Conservation (phyloP, 1,140 invertebrate species). For the Drosophila ercepeae region DNA sequence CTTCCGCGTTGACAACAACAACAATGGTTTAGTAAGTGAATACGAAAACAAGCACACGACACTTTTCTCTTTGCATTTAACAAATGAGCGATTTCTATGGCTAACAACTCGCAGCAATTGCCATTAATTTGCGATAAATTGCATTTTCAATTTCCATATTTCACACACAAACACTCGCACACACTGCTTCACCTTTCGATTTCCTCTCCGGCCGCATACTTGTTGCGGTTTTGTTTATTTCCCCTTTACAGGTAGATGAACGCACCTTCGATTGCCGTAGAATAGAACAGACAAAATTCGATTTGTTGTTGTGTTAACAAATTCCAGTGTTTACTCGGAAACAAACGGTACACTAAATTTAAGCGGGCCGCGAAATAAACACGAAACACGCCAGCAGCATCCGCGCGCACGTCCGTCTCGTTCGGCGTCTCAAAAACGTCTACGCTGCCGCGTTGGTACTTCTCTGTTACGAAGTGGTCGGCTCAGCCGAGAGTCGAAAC, state of each 20-base stretch:
- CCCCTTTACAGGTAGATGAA: conserved; percentile 6
- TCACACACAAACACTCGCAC: conserved; percentile 14
- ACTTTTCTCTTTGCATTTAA: conserved; percentile 58
- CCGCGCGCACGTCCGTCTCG: conserved; percentile 47
- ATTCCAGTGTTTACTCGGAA: neutral
- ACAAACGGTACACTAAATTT: neutral
- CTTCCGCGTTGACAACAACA: conserved; percentile 31
- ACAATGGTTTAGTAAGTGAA: neutral
- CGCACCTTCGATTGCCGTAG: conserved; percentile 24
- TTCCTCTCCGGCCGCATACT: conserved; percentile 49
- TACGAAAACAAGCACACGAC: neutral
- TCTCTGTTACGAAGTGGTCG: neutral
- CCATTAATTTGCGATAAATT: conserved; percentile 50
- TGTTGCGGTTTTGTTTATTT: conserved; percentile 49
- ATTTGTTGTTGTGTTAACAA: conserved; percentile 38
- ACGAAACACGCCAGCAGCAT: conserved; percentile 13
- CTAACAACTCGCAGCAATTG: conserved; percentile 33
- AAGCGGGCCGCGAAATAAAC: conserved; percentile 9
- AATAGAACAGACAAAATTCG: conserved; percentile 33
- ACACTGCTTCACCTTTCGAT: conserved; percentile 38
- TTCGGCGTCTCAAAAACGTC: conserved; percentile 2
- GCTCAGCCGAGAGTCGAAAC: neutral
- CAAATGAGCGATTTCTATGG: conserved; percentile 53
- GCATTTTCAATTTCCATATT: conserved; percentile 51
- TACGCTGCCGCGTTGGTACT: neutral